phyloP scores from a whole-genome alignment of 2,888 invertebrate genomes.

The Phoenoteleia sp. region DNA sequence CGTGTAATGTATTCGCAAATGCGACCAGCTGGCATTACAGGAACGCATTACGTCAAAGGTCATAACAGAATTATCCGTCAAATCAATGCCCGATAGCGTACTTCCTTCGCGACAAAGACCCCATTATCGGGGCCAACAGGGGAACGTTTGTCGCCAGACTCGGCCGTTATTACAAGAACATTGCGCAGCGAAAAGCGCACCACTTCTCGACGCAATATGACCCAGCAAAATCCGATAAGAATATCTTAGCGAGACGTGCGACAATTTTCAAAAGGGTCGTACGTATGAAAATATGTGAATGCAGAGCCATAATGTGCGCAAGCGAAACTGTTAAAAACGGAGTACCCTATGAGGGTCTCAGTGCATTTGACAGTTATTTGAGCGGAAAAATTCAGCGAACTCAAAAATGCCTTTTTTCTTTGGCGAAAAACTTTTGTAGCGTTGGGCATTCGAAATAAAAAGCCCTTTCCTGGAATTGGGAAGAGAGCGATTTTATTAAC shows the following conservation, averaged over 20 bases:
- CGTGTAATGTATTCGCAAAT: slow-evolving; percentile 27
- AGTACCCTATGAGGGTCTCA: background rate
- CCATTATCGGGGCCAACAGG: background rate
- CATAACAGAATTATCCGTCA: slow-evolving; percentile 37
- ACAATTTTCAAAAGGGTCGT: slow-evolving; percentile 8
- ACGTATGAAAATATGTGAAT: slow-evolving; percentile 25
- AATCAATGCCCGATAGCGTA: slow-evolving; percentile 33
- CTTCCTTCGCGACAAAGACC: slow-evolving; percentile 4
- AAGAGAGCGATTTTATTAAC: too few relatives aligned
- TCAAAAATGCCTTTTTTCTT: background rate
- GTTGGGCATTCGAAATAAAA: background rate
- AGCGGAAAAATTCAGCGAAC: slow-evolving; percentile 6
- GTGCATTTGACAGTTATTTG: slow-evolving; percentile 32
- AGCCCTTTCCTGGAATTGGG: too few relatives aligned
- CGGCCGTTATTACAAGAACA: slow-evolving; percentile 32
- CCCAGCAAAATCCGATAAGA: slow-evolving; percentile 20
- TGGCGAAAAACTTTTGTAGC: background rate
- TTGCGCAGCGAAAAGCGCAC: slow-evolving; percentile 15
- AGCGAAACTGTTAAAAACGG: slow-evolving; percentile 30
- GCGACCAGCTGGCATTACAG: slow-evolving; percentile 57
- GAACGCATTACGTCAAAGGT: slow-evolving; percentile 43
- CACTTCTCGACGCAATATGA: background rate
- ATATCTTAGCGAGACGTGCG: slow-evolving; percentile 15
- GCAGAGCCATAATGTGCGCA: background rate
- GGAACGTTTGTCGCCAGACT: background rate